Base-by-base conservation (phyloP, 2,797 vertebrate genomes). In the Anas flavirostris region DNA sequence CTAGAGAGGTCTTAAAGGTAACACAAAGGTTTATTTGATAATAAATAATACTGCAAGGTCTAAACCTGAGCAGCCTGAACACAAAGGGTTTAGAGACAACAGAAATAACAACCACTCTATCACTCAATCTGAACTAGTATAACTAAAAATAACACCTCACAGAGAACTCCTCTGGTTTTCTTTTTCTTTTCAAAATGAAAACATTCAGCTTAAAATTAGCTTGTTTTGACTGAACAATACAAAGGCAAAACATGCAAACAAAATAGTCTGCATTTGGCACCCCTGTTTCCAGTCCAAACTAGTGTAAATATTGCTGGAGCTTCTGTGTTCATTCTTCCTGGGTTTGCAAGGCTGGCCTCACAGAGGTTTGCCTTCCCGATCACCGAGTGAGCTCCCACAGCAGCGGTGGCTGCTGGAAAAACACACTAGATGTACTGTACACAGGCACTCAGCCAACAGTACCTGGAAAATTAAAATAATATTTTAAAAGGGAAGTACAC, bases 141-240 rank as follows among this genome's bases (percentile, higher is more conserved):
- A 62, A 67, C 53, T 91, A 87, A 92, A 93, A 94, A 85, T 69
- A 95, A 23, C 25, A 26, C 11, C n/a, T 78, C 72, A 66, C 60
- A 78, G 89, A 93, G 63, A 81, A n/a, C 73, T 58, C 16, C n/a
- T 53, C 31, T 93, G 12, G 16, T 5, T 3, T 10, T 16, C 21
- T 16, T 63, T 35, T 55, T 28, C 41, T 33, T 2, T 2, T 5
- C 39, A 9, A 86, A 92, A 72, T 29, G 64, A 83, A 94, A 94
- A 92, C 50, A 94, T 80, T 83, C 52, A 9, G 39, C 77, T 95
- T 83, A 92, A 95, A 94, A 81, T 86, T 63, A 95, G 48, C 58
- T 87, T 92, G 66, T 82, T 97, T 92, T 93, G 86, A 52, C 76
- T 79, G 53, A 73, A 59, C 19, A 56, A 69, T 12, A 91, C 69